These are phyloP conservation scores for Tribolium freemani DNA, from an alignment of 2,888 invertebrate genomes.

Conservation along the genomic window DNA sequence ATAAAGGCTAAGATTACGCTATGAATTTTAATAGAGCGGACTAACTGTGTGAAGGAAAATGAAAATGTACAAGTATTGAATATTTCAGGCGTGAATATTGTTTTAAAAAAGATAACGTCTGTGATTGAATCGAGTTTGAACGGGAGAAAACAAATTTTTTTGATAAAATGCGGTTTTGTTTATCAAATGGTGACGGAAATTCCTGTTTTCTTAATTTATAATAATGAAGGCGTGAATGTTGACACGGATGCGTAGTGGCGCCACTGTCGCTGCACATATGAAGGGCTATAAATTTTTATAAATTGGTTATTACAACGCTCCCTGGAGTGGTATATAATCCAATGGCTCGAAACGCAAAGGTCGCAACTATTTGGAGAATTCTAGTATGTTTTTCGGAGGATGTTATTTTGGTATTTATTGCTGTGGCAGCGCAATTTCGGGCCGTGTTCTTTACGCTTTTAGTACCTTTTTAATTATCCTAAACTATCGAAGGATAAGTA, in stretches of 20 bases:
- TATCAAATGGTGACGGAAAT: neutral
- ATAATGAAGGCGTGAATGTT: neutral
- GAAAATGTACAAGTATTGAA: neutral
- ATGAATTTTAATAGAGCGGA: conserved; percentile 22
- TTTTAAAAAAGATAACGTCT: neutral
- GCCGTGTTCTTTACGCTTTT: neutral
- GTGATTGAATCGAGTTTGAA: too few relatives aligned
- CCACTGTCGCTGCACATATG: neutral
- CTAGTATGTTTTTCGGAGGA: neutral
- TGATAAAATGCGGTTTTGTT: neutral
- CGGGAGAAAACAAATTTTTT: too few relatives aligned
- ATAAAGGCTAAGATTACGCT: conserved; percentile 10
- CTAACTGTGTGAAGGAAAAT: conserved; percentile 1
- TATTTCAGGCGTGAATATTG: neutral
- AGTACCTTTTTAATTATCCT: neutral
- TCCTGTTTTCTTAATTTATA: neutral
- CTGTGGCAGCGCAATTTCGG: neutral
- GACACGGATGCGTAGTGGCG: neutral
- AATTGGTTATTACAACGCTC: neutral
- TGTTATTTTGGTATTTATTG: conserved; percentile 7
- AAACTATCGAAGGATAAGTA: neutral
- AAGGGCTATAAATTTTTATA: conserved; percentile 9
- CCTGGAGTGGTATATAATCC: neutral
- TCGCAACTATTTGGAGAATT: neutral
- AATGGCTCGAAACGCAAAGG: too few relatives aligned